A percentile compares a stretch with the other conserved stretches of the same genome.
Evolutionary conservation across 2,113 vertebrate species (phyloP).

Genomic region (Salvelinus namaycush): DNA sequence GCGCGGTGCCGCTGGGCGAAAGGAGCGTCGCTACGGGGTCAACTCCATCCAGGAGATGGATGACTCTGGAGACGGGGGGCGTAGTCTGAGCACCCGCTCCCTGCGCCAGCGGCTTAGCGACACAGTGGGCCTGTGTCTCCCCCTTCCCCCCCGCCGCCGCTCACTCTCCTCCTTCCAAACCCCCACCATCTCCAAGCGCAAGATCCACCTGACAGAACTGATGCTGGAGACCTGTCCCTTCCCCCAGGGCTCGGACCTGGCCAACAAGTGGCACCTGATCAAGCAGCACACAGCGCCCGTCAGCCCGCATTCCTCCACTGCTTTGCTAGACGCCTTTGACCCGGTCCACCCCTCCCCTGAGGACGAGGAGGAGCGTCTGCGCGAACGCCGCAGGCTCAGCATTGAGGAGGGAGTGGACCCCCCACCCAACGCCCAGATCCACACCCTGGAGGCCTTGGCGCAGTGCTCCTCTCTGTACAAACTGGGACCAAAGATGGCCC

Average conservation of each 20-base stretch:
- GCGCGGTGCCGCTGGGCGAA: slow-evolving; percentile 78
- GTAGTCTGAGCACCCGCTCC: slow-evolving; percentile 81
- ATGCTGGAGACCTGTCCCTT: slow-evolving; percentile 99
- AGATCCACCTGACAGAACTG: slow-evolving; percentile 97
- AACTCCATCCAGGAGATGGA: slow-evolving; percentile 87
- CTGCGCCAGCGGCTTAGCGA: slow-evolving; percentile 90
- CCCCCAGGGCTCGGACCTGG: slow-evolving; percentile 93
- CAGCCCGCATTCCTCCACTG: slow-evolving; percentile 90
- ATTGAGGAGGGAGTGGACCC: slow-evolving; percentile 98
- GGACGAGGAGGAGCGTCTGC: slow-evolving; percentile 93
- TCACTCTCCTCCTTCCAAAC: slow-evolving; percentile 84
- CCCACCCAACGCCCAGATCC: slow-evolving; percentile 97
- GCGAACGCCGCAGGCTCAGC: slow-evolving; percentile 92
- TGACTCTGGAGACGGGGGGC: slow-evolving; percentile 75
- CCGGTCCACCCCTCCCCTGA: slow-evolving; percentile 87
- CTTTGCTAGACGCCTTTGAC: slow-evolving; percentile 91
- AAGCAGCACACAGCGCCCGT: slow-evolving; percentile 97
- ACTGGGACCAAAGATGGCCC: slow-evolving; percentile 98
- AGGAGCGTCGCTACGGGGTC: slow-evolving; percentile 85
- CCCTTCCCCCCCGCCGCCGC: slow-evolving; percentile 77
- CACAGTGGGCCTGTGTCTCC: slow-evolving; percentile 92
- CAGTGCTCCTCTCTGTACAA: slow-evolving; percentile 94
- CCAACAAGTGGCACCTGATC: slow-evolving; percentile 98
- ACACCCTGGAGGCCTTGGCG: slow-evolving; percentile 94
- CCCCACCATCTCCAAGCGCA: slow-evolving; percentile 87